Evolutionary conservation across 2,113 vertebrate species (phyloP).

Genomic region (Crotalus viridis): DNA sequence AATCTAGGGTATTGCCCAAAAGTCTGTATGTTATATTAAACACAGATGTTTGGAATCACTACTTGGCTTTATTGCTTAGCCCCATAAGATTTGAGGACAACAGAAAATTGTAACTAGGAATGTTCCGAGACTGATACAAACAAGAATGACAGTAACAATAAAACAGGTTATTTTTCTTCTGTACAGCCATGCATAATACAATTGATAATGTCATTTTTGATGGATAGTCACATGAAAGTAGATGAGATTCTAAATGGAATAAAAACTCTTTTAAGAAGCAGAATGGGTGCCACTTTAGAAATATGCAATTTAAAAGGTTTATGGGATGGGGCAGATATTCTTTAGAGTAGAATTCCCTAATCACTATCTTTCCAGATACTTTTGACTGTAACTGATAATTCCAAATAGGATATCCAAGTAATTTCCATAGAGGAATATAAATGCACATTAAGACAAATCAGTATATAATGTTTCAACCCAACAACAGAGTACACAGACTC

Average conservation of each 20-base stretch:
- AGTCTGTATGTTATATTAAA: constrained; percentile 14
- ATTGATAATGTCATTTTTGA: constrained; percentile 34
- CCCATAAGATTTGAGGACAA: constrained; percentile 12
- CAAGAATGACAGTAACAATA: constrained; percentile 25
- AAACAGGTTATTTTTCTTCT: constrained; percentile 33
- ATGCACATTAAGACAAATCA: background rate
- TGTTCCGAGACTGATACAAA: constrained; percentile 32
- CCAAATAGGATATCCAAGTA: background rate
- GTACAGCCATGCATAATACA: constrained; percentile 27
- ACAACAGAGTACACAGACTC: background rate
- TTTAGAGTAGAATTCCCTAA: background rate
- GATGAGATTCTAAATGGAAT: constrained; percentile 36
- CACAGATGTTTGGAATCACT: constrained; percentile 37
- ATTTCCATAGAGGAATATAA: background rate
- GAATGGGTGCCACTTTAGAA: background rate
- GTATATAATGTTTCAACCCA: background rate
- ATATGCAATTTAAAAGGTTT: background rate
- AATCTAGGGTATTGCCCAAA: constrained; percentile 40
- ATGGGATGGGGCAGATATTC: background rate
- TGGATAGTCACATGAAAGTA: constrained; percentile 19
- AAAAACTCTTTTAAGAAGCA: background rate
- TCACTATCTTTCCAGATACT: background rate
- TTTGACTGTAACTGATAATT: background rate
- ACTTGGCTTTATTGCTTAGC: constrained; percentile 42
- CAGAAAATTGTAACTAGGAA: constrained; percentile 39